Conservation (phyloP, 1,140 invertebrate species). For the Neodiprion pinetum region DNA sequence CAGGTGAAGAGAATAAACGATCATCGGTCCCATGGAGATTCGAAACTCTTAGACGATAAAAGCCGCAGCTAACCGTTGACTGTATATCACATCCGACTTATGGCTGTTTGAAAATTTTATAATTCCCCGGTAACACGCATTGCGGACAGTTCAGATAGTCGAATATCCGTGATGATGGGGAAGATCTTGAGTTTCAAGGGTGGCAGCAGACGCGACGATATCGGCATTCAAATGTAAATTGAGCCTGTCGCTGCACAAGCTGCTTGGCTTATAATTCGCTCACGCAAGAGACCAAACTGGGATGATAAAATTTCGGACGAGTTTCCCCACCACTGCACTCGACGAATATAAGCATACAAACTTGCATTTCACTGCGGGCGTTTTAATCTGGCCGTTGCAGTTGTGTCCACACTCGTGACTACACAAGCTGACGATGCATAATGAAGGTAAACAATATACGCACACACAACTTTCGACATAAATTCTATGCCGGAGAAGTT, state of each 20-base stretch:
- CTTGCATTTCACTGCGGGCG: too few species aligned
- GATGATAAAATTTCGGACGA: not conserved
- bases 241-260: slow-evolving; percentile 3
- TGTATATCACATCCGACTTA: too few species aligned
- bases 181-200: not conserved
- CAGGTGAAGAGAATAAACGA: too few species aligned
- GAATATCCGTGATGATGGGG: not conserved
- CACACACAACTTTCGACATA: not conserved
- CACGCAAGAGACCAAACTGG: not conserved
- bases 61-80: too few species aligned
- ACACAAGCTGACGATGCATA: not conserved
- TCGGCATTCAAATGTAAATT: not conserved
- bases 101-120: not conserved
- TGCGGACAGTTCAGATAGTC: not conserved
- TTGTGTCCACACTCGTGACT: not conserved
- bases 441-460: not conserved
- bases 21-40: too few species aligned
- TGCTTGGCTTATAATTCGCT: not conserved
- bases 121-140: not conserved
- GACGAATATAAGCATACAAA: too few species aligned
- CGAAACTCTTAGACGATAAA: too few species aligned
- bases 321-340: not conserved
- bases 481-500: too few species aligned
- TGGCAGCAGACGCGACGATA: not conserved
- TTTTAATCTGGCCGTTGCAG: too few species aligned